Percentiles rank a stretch among this genome's conserved stretches.
Conservation (phyloP, 2,797 vertebrate genomes). For the Tolypeutes matacus region DNA sequence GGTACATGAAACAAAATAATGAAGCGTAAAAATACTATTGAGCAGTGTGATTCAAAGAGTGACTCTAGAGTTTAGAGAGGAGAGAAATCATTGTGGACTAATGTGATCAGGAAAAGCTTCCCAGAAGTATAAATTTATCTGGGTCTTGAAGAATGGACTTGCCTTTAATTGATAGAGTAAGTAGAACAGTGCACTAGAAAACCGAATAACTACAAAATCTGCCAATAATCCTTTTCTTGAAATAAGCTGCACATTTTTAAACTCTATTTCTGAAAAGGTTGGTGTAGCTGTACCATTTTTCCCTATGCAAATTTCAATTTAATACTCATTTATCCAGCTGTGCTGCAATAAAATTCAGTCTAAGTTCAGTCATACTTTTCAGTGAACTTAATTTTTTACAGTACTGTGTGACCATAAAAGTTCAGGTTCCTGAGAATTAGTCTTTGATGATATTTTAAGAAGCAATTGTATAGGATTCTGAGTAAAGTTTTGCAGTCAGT, state of each 20-base stretch:
- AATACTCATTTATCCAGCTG: slow-evolving; percentile 24
- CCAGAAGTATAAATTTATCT: neutral
- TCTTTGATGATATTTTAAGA: slow-evolving; percentile 49
- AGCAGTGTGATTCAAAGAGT: neutral
- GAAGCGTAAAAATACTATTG: neutral
- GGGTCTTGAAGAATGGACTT: neutral
- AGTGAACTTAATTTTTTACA: slow-evolving; percentile 60
- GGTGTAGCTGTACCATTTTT: neutral
- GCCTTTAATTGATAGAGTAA: neutral
- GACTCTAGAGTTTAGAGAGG: neutral
- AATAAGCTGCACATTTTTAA: neutral
- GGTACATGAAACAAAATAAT: neutral
- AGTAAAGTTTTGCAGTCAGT: slow-evolving; percentile 37
- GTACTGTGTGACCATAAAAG: neutral
- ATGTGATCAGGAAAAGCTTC: neutral
- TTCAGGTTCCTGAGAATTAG: slow-evolving; percentile 60
- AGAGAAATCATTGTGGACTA: neutral
- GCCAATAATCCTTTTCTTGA: neutral
- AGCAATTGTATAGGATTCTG: slow-evolving; percentile 37
- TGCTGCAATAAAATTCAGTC: neutral
- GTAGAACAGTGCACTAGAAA: neutral
- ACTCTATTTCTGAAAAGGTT: slow-evolving; percentile 21
- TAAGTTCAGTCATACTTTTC: slow-evolving; percentile 25
- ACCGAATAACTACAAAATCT: neutral
- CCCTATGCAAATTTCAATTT: neutral